Evolutionary conservation across 2,888 invertebrate genomes (phyloP), one percentile per base, ranked within the genome.

Genomic region (Xanthostigma xanthostigma): DNA sequence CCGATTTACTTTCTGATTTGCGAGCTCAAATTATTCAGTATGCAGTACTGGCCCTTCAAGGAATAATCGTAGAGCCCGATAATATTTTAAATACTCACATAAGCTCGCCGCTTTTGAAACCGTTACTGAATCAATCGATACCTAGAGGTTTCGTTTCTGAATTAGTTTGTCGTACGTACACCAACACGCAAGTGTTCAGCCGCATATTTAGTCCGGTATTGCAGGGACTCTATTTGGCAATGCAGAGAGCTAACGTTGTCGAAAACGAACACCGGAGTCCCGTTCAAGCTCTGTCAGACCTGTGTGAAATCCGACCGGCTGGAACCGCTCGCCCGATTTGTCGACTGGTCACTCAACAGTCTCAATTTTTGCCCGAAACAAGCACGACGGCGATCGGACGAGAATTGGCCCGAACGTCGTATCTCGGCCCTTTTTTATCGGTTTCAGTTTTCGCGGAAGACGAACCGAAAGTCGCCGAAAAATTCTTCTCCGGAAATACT

Each of bases 371-470:
- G 50, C 89, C 88, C 0, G 76, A 78, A 9, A 67, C 81, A 2
- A 85, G 87, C 2, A 78, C 79, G 2, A 60, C 60, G 36, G 84
- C 85, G 8, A 75, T 75, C 0, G 96, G 96, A 0, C 74, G 92
- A 40, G 96, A 97, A 68, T 74, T 95, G 49, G 82, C 88, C 0
- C 75, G 83, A 46, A 80, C 85, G 43, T 87, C 91, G 49, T 91
- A 81, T 62, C 75, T 98, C 8, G 95, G 94, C 12, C 91, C 95
- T 0, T 95, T 97, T 68, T 75, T 97, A 54, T 81, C 84, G 9
- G 80, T 95, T 1, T 94, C 95, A 0, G 78, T 94, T 2, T 92
- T 95, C 65, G 91, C 89, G 37, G 95, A 96, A 62, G 95, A 95
- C 64, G 88, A 90, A 64, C 87, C 86, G 0, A 81, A 86, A 55